Evolutionary conservation across 2,113 vertebrate genomes (phyloP), one percentile per base, ranked within the genome.

Genomic region (Asarcornis scutulata): DNA sequence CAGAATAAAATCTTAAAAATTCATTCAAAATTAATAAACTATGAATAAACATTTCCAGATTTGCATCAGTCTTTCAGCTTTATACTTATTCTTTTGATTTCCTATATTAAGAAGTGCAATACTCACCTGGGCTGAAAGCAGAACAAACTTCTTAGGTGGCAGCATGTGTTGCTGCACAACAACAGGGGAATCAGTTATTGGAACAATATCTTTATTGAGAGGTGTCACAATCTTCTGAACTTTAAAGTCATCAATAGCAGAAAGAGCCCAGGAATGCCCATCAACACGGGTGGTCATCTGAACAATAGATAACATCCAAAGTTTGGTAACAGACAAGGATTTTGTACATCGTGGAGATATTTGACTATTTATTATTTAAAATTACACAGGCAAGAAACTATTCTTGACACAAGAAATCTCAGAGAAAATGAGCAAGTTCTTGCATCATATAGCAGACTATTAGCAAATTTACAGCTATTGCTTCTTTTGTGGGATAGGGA

Each of bases 201-300:
- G 99, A 96, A 99, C 98, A 34, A 97, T 88, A 5, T 99, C 99
- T 92, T 98, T 99, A 95, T 99, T 99, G 75, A 99, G 97, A 0
- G 98, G 98, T n/a, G 98, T 99, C 26, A 98, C 96, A 64, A 99
- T 98, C 97, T 98, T 99, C 72, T 97, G 97, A 40, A 98, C 95
- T 91, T 97, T 98, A 50, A 97, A 96, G 26, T 99, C 99, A 87
- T 98, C 98, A 2, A 99, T 97, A 55, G 98, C 98, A 96, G 98
- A 99, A 81, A 99, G 98, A 88, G 99, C 99, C 99, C 99, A 99
- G 2, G 99, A 98, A 97, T 99, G 99, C 38, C 99, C 99, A 93
- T 99, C 99, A 21, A 99, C 97, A 67, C 98, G 98, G 10, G 98
- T 98, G 11, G 98, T 99, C 98, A 99, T 99, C 99, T 99, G 89